Evolutionary conservation across 2,113 vertebrate species (phyloP), one percentile per base, ranked within the genome.

Genomic region (Polyodon spathula): DNA sequence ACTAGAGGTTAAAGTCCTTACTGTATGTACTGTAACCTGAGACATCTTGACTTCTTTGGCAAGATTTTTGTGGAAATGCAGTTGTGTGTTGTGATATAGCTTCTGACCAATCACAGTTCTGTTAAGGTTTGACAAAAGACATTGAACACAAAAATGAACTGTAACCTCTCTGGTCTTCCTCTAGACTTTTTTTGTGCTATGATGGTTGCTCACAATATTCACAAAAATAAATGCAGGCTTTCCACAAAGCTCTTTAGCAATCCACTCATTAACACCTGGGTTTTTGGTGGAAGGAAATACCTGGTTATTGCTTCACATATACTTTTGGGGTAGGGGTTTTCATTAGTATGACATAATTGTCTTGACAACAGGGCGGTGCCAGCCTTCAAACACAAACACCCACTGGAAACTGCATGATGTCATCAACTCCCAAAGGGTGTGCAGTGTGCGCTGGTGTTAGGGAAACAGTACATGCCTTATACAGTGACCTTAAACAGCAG

Each of bases 311-410:
- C 75, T 76, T 76, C 71, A 38, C 12, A 52, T 69, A 67, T 76
- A 69, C 78, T 77, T 78, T 70, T 50, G 6, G 12, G 27, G 54
- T 39, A 39, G 14, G 8, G 14, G n/a, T 5, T 74, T 16, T n/a
- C 6, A 7, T 40, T 55, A 63, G 12, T 60, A 76, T 84, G 82
- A 87, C 82, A 85, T 87, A 77, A 86, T 50, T 66, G 74, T 79
- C 78, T 80, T 72, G 71, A 80, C 66, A 71, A 51, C 62, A 63
- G 70, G 62, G 62, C 17, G 55, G 74, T 79, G 76, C 75, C 73
- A 76, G 59, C 75, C 70, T 63, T 69, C 70, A 76, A 68, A 73
- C 71, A 78, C 77, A 65, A 76, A 76, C 55, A 68, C 65, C 70
- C 58, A 48, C 57, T 74, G 62, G 63, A 65, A 65, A 60, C 16